Evolutionary conservation across 2,797 vertebrate species (phyloP).

Genomic region (Pseudochaenichthys georgianus): DNA sequence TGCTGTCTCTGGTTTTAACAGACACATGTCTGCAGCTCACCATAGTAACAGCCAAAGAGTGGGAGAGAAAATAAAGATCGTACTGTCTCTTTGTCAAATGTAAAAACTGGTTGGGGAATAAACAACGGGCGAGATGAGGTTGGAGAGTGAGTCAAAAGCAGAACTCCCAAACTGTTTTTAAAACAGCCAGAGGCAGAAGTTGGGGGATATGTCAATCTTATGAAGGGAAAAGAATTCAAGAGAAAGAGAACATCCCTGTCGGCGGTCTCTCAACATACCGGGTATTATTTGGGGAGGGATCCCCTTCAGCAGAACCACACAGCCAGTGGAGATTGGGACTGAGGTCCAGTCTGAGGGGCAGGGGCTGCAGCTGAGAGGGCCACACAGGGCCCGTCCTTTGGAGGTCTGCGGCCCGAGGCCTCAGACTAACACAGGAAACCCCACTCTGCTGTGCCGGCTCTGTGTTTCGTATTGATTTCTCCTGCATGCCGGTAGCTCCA

Average conservation of each 20-base stretch:
- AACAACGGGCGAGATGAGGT: slow-evolving; percentile 60
- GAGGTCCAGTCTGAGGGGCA: slow-evolving; percentile 70
- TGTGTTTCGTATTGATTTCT: slow-evolving; percentile 85
- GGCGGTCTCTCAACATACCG: slow-evolving; percentile 69
- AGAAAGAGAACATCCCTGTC: slow-evolving; percentile 73
- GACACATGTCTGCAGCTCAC: slow-evolving; percentile 59
- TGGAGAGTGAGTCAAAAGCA: slow-evolving; percentile 74
- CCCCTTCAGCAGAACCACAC: slow-evolving; percentile 81
- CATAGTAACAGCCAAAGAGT: slow-evolving; percentile 54
- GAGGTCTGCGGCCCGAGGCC: slow-evolving; percentile 81
- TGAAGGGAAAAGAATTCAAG: slow-evolving; percentile 65
- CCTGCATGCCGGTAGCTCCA: slow-evolving; percentile 78
- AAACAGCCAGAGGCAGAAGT: slow-evolving; percentile 74
- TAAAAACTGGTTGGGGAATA: slow-evolving; percentile 75
- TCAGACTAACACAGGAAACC: slow-evolving; percentile 78
- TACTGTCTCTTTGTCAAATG: slow-evolving; percentile 79
- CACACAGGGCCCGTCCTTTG: slow-evolving; percentile 76
- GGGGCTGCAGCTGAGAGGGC: slow-evolving; percentile 73
- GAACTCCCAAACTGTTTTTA: slow-evolving; percentile 68
- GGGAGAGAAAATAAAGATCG: slow-evolving; percentile 71
- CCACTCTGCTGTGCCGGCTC: slow-evolving; percentile 72
- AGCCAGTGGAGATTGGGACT: slow-evolving; percentile 68
- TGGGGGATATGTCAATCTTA: slow-evolving; percentile 79
- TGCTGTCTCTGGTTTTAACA: slow-evolving; percentile 54
- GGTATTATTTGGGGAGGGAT: slow-evolving; percentile 75